These are phyloP conservation scores for Ennomos quercinarius DNA, from an alignment of 2,888 invertebrate genomes.

Conservation along the genomic window DNA sequence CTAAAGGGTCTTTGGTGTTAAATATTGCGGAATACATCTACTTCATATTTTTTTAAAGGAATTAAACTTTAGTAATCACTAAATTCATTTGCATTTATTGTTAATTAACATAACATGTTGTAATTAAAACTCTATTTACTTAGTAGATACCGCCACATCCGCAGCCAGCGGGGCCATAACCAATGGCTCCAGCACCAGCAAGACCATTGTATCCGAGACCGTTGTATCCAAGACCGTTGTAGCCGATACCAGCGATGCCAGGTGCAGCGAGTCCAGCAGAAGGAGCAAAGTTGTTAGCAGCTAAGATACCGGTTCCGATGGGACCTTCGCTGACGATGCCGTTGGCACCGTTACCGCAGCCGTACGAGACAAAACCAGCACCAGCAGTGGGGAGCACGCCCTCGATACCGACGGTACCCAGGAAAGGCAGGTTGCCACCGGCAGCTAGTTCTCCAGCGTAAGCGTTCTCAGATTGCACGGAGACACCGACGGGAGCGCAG, in stretches of 20 bases:
- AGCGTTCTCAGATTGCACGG: conserved; percentile 33
- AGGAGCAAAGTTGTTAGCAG: not conserved
- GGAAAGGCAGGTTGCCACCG: conserved; percentile 45
- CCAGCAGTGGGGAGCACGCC: conserved; percentile 49
- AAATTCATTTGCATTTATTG: no score
- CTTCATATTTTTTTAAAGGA: no score
- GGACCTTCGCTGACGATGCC: conserved; percentile 17
- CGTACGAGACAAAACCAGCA: conserved; percentile 42
- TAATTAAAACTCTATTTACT: not conserved
- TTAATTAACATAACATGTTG: no score
- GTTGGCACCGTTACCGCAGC: conserved; percentile 29
- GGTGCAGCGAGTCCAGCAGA: conserved; percentile 5
- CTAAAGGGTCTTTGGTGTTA: no score
- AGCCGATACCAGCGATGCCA: not conserved
- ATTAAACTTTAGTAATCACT: no score
- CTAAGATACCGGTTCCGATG: conserved; percentile 21
- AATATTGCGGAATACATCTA: no score
- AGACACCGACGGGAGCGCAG: conserved; percentile 38
- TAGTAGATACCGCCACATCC: conserved; percentile 13
- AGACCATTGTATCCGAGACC: conserved; percentile 5
- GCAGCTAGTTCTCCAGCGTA: conserved; percentile 21
- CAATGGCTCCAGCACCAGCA: conserved; percentile 7
- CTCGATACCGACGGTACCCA: conserved; percentile 48
- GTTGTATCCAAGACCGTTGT: conserved; percentile 6
- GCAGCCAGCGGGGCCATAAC: conserved; percentile 12